These are phyloP conservation scores for Cardiocondyla obscurior DNA, from an alignment of 1,140 invertebrate species.

Conservation along the genomic window DNA sequence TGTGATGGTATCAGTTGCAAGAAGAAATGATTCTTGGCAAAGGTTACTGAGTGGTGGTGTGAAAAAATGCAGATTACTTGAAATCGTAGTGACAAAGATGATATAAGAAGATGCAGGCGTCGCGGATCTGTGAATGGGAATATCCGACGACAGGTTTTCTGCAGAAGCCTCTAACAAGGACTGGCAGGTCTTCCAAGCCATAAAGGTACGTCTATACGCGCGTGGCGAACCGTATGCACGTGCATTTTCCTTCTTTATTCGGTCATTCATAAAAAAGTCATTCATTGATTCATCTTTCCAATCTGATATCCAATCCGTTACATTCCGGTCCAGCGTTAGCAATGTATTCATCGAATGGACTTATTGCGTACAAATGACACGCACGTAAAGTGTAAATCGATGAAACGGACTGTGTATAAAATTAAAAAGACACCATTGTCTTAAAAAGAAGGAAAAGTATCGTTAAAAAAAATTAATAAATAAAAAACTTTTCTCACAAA, in stretches of 20 bases:
- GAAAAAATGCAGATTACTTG: too few species aligned
- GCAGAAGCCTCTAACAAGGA: slow-evolving; percentile 79
- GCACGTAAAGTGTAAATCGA: neutral
- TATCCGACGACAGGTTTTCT: slow-evolving; percentile 80
- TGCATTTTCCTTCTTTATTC: slow-evolving; percentile 71
- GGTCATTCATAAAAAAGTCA: slow-evolving; percentile 80
- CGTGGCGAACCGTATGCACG: slow-evolving; percentile 69
- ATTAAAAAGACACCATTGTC: neutral
- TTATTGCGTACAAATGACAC: neutral
- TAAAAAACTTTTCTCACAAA: neutral
- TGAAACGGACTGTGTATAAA: neutral
- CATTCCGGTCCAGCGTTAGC: neutral
- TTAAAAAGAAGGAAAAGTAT: too few species aligned
- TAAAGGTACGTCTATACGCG: slow-evolving; percentile 79
- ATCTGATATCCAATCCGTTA: neutral
- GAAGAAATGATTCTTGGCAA: neutral
- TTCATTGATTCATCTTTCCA: slow-evolving; percentile 54
- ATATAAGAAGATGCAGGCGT: slow-evolving; percentile 76
- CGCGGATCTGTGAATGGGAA: slow-evolving; percentile 82
- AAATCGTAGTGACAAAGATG: too few species aligned
- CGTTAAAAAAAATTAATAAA: too few species aligned
- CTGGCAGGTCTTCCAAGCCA: slow-evolving; percentile 82
- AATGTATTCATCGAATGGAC: too few species aligned
- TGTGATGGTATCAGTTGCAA: neutral
- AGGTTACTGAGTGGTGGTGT: slow-evolving; percentile 29